A percentile compares a stretch with the other conserved stretches of the same genome.
phyloP scores from a whole-genome alignment of 2,888 invertebrate genomes.

The Euclidia mi region DNA sequence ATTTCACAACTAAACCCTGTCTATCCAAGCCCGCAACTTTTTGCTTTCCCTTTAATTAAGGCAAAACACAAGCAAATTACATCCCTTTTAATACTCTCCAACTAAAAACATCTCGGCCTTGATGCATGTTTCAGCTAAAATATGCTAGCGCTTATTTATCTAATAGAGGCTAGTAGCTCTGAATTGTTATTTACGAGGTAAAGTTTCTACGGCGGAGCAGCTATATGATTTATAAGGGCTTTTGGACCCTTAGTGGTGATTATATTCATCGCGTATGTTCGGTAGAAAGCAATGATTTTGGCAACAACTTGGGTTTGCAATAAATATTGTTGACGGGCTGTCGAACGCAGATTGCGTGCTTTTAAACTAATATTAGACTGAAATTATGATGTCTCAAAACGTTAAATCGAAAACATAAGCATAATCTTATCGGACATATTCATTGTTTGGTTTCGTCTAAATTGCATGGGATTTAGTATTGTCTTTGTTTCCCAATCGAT shows the following conservation, averaged over 20 bases:
- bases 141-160: constrained; percentile 65
- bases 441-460: too few relatives aligned
- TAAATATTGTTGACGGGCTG: too few relatives aligned
- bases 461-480: too few relatives aligned
- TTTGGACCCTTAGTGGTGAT: constrained; percentile 54
- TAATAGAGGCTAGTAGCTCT: constrained; percentile 63
- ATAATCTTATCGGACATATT: too few relatives aligned
- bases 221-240: constrained; percentile 72
- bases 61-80: constrained; percentile 5
- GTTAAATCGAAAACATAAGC: too few relatives aligned
- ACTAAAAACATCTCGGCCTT: constrained; percentile 48
- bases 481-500: too few relatives aligned
- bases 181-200: constrained; percentile 72
- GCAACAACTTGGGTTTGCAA: too few relatives aligned
- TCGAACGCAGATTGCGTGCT: too few relatives aligned
- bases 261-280: constrained; percentile 25
- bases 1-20: background rate
- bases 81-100: constrained; percentile 18
- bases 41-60: constrained; percentile 1
- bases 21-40: background rate
- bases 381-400: too few relatives aligned
- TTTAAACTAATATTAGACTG: too few relatives aligned
- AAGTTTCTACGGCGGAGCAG: constrained; percentile 69
- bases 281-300: constrained; percentile 3
- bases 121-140: constrained; percentile 49